phyloP scores from a whole-genome alignment of 2,888 invertebrate species.

The Sesamia inferens region DNA sequence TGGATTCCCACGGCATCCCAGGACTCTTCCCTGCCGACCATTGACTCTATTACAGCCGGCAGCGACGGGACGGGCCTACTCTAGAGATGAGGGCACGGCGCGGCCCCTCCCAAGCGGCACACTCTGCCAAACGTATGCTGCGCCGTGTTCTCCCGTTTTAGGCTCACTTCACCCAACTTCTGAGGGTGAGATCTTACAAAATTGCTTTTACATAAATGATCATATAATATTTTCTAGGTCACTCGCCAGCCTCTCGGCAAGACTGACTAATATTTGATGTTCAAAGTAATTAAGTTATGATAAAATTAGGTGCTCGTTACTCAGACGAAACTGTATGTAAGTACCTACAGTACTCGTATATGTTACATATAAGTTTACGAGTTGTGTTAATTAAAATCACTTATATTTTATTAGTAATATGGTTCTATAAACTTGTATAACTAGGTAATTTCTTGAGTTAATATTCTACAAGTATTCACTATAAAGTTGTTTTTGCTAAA shows the following conservation, averaged over 20 bases:
- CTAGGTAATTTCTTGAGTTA: conserved; percentile 1
- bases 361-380: conserved; percentile 10
- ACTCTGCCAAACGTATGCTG: no score
- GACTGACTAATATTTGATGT: conserved; percentile 49
- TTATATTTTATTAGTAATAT: conserved; percentile 5
- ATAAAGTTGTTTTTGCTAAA: neutral
- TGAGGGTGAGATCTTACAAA: no score
- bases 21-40: no score
- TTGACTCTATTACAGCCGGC: no score
- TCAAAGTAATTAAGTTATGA: conserved; percentile 54
- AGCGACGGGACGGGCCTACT: no score
- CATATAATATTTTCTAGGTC: conserved; percentile 38
- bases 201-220: neutral
- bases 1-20: no score
- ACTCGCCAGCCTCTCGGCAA: conserved; percentile 14
- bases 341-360: conserved; percentile 5
- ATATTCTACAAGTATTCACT: neutral
- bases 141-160: no score
- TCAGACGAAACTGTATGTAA: conserved; percentile 41
- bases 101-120: no score
- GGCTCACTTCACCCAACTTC: no score
- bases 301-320: conserved; percentile 54
- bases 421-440: neutral
- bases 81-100: no score
- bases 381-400: conserved; percentile 28